phyloP scores from a whole-genome alignment of 2,113 vertebrate genomes.

The Nansenia antarctica region DNA sequence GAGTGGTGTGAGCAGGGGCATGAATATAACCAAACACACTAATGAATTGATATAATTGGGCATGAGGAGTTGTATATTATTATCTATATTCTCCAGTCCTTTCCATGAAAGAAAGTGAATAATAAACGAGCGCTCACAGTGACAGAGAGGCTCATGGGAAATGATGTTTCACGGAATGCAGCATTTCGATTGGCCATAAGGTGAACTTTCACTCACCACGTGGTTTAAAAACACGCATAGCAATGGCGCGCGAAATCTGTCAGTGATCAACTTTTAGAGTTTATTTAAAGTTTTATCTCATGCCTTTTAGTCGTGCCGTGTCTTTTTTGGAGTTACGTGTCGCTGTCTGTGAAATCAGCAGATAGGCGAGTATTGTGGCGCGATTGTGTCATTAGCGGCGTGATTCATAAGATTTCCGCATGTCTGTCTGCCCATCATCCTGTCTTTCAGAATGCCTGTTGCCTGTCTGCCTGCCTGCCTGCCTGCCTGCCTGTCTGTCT shows the following conservation, averaged over 20 bases:
- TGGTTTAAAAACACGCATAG: slow-evolving; percentile 56
- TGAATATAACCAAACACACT: no score
- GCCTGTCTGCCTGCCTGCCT: no score
- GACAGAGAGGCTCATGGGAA: slow-evolving; percentile 50
- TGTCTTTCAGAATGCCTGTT: not conserved
- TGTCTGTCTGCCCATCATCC: not conserved
- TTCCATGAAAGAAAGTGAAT: no score
- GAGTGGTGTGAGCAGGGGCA: no score
- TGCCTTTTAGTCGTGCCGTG: not conserved
- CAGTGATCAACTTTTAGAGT: not conserved
- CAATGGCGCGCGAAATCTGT: slow-evolving; percentile 70
- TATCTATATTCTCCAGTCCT: no score
- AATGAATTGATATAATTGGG: no score
- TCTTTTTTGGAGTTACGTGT: not conserved
- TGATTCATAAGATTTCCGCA: no score
- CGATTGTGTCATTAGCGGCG: not conserved
- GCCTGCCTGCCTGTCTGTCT: no score
- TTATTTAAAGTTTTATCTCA: not conserved
- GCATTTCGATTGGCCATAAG: slow-evolving; percentile 45
- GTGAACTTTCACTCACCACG: slow-evolving; percentile 63
- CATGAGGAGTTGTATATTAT: no score
- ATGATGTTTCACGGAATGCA: slow-evolving; percentile 18
- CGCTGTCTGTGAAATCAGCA: no score
- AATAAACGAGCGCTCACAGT: not conserved
- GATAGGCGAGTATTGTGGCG: not conserved